These are phyloP conservation scores for Montipora capricornis DNA, from an alignment of 64 coral and sea anemone genomes.

Conservation along the genomic window DNA sequence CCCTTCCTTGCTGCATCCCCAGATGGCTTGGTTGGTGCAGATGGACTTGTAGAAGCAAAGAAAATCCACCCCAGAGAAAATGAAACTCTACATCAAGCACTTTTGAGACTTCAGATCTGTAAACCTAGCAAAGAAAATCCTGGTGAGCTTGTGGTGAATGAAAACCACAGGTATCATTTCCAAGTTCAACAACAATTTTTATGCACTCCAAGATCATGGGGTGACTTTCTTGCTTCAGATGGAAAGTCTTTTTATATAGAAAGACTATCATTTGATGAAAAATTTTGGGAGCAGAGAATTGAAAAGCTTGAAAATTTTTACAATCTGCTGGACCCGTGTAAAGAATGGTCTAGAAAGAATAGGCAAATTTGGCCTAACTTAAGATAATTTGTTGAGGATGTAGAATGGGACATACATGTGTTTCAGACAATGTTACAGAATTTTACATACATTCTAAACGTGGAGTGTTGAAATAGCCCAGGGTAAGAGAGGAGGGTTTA, in stretches of 20 bases:
- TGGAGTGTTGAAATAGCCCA: background rate
- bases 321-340: slow-evolving; percentile 61
- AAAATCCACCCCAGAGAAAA: slow-evolving; percentile 60
- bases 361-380: slow-evolving; percentile 62
- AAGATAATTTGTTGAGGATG: slow-evolving; percentile 41
- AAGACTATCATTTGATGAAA: slow-evolving; percentile 23
- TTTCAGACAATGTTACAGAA: background rate
- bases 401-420: background rate
- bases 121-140: slow-evolving; percentile 23
- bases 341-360: slow-evolving; percentile 50
- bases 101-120: slow-evolving; percentile 50
- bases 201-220: slow-evolving; percentile 60
- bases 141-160: slow-evolving; percentile 51
- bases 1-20: slow-evolving; percentile 72
- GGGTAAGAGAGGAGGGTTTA: background rate
- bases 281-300: slow-evolving; percentile 20
- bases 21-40: slow-evolving; percentile 71
- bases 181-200: slow-evolving; percentile 75
- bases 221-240: slow-evolving; percentile 72
- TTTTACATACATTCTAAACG: background rate
- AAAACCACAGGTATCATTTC: slow-evolving; percentile 61
- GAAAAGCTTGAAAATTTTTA: slow-evolving; percentile 48
- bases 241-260: slow-evolving; percentile 36
- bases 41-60: slow-evolving; percentile 58
- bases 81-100: slow-evolving; percentile 65